phyloP scores from a whole-genome alignment of 2,113 vertebrate species.

The Rhynchomys soricoides region DNA sequence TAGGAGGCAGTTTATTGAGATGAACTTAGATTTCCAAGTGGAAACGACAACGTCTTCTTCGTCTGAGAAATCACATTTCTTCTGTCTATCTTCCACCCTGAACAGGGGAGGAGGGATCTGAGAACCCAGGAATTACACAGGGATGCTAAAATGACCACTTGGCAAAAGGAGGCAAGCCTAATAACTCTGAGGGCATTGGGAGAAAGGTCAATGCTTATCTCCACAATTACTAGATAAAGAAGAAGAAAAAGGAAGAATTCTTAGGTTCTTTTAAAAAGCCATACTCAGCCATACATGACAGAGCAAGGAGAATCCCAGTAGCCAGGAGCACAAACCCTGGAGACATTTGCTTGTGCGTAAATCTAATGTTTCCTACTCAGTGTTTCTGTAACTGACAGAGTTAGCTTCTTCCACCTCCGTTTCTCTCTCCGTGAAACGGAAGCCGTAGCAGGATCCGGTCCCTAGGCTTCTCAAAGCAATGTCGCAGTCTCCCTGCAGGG shows the following conservation, averaged over 20 bases:
- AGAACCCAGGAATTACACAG: rapidly evolving
- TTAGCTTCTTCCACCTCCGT: neutral
- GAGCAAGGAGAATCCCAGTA: neutral
- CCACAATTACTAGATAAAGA: neutral
- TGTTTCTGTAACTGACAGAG: neutral
- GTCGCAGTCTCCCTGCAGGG: neutral
- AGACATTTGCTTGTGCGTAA: neutral
- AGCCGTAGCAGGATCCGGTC: neutral
- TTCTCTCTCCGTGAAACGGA: neutral
- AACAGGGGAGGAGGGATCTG: neutral
- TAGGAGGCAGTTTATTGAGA: neutral
- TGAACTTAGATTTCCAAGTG: neutral
- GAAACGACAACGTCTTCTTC: neutral
- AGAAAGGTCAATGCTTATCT: neutral
- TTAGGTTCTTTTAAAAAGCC: neutral
- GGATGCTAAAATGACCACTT: neutral
- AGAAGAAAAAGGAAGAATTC: neutral
- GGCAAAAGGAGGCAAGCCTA: neutral
- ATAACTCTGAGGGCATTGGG: neutral
- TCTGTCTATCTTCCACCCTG: neutral
- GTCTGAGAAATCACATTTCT: neutral
- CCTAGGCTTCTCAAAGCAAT: neutral
- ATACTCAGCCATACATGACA: neutral
- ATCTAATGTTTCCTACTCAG: neutral
- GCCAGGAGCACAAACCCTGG: neutral